These are phyloP conservation scores for Capromys pilorides DNA, from an alignment of 2,797 vertebrate species.

Conservation along the genomic window DNA sequence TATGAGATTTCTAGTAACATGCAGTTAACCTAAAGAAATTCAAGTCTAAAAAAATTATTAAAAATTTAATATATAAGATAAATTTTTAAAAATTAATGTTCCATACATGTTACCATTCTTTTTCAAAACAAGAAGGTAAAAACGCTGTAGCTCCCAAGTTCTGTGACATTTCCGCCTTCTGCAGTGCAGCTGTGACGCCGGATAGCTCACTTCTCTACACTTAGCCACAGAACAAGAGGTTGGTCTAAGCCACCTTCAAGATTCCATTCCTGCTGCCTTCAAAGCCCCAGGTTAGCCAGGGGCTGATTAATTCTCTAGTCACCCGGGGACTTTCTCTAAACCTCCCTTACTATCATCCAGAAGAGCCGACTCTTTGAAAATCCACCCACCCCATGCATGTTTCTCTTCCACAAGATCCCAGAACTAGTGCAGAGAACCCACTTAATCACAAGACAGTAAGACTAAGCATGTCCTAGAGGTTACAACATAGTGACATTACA, in stretches of 20 bases:
- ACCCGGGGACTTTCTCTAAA: constrained; percentile 41
- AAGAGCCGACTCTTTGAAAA: constrained; percentile 40
- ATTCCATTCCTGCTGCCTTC: background rate
- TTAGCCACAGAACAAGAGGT: background rate
- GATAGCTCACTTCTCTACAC: background rate
- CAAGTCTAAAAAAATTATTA: background rate
- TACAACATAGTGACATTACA: background rate
- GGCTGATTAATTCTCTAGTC: background rate
- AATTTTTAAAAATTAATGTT: constrained; percentile 8
- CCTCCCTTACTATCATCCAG: background rate
- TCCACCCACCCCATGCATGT: background rate
- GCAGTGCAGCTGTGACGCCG: background rate
- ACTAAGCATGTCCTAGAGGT: background rate
- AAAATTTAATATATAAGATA: constrained; percentile 17
- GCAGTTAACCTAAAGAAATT: constrained; percentile 58
- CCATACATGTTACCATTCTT: background rate
- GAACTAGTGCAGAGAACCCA: background rate
- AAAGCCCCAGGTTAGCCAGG: background rate
- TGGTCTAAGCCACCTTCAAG: constrained; percentile 2
- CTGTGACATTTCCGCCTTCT: background rate
- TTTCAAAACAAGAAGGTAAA: constrained; percentile 52
- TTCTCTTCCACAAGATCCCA: background rate
- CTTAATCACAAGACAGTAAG: background rate
- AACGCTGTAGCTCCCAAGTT: background rate
- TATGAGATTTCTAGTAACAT: constrained; percentile 8